Evolutionary conservation across 2,888 invertebrate species (phyloP).

Genomic region (Hoplodrina ambigua): DNA sequence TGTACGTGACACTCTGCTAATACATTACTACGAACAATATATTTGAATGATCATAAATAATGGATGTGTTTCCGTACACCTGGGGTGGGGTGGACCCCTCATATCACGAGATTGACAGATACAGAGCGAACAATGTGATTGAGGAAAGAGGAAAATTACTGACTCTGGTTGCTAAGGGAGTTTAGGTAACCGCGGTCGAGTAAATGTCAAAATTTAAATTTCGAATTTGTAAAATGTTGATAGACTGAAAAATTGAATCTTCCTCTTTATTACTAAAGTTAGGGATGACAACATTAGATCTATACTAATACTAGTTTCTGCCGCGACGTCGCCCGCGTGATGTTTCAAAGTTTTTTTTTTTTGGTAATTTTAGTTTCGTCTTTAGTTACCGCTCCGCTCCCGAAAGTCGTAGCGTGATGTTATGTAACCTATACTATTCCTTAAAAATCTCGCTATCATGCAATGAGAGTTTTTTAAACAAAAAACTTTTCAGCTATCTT

Average conservation of each 20-base stretch:
- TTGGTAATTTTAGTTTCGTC: too few relatives aligned
- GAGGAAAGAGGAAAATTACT: not conserved
- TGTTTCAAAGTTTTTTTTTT: too few relatives aligned
- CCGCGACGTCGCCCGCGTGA: too few relatives aligned
- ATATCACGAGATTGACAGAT: constrained; percentile 23
- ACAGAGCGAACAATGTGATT: not conserved
- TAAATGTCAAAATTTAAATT: not conserved
- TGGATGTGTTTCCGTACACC: constrained; percentile 24
- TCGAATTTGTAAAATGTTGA: not conserved
- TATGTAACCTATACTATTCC: too few relatives aligned
- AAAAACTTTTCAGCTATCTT: too few relatives aligned
- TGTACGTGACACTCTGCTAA: constrained; percentile 34
- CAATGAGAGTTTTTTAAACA: too few relatives aligned
- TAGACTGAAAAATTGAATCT: too few relatives aligned
- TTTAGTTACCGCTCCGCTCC: too few relatives aligned
- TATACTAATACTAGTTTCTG: too few relatives aligned
- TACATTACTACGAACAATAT: constrained; percentile 18
- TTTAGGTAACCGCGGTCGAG: too few relatives aligned
- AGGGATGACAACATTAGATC: not conserved
- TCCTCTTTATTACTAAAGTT: not conserved
- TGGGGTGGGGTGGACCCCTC: constrained; percentile 21
- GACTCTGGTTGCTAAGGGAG: not conserved
- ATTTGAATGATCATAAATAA: constrained; percentile 40
- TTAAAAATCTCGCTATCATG: too few relatives aligned
- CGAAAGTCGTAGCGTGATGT: too few relatives aligned